Conservation (phyloP, 2,797 vertebrate genomes). For the Mormyrops attenuatus region DNA sequence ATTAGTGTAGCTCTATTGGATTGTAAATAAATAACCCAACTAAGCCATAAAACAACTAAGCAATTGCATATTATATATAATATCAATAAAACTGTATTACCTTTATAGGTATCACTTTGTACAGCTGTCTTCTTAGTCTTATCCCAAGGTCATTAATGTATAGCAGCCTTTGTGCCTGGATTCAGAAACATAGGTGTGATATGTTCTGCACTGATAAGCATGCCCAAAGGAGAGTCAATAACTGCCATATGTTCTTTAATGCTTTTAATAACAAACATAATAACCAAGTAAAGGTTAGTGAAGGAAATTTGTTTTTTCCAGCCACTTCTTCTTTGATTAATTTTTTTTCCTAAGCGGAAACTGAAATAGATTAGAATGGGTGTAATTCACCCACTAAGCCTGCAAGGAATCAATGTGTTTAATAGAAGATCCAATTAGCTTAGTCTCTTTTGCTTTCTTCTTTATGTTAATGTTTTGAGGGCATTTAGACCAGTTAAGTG, state of each 20-base stretch:
- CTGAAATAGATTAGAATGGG: slow-evolving; percentile 43
- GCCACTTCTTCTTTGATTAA: slow-evolving; percentile 51
- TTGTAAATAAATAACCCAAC: background rate
- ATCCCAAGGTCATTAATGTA: background rate
- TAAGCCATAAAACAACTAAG: background rate
- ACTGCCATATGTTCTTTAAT: slow-evolving; percentile 27
- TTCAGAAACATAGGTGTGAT: background rate
- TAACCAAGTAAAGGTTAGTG: background rate
- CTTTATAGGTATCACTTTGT: background rate
- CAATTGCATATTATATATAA: background rate
- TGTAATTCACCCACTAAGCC: slow-evolving; percentile 54
- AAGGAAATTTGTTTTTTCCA: slow-evolving; percentile 18
- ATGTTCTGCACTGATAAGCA: background rate
- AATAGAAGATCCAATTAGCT: slow-evolving; percentile 45
- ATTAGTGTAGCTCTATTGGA: background rate
- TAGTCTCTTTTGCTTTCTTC: slow-evolving; percentile 39
- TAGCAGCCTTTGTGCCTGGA: background rate
- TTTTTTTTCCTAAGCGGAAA: slow-evolving; percentile 31
- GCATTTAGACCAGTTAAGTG: background rate
- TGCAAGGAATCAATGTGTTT: slow-evolving; percentile 49
- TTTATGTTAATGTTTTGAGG: slow-evolving; percentile 5
- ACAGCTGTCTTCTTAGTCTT: background rate
- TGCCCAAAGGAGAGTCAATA: slow-evolving; percentile 27
- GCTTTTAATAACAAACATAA: slow-evolving; percentile 37
- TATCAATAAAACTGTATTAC: background rate